phyloP scores from a whole-genome alignment of 2,888 invertebrate genomes.

The Acanthacorydalis orientalis region DNA sequence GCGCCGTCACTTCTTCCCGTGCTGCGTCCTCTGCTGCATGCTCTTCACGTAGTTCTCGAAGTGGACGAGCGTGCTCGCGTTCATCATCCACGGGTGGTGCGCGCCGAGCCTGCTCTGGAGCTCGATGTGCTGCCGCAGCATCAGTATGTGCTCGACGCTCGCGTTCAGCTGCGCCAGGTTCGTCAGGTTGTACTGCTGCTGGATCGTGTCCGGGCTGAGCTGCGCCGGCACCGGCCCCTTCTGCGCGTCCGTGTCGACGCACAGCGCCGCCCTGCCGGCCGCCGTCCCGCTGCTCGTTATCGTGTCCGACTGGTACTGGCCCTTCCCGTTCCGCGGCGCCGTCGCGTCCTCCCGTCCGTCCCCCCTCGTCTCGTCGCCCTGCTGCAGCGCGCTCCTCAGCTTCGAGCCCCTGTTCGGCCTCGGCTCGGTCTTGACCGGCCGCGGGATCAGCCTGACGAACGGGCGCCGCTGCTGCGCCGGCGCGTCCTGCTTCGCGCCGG shows the following conservation, averaged over 20 bases:
- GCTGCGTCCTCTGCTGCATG: conserved; percentile 14
- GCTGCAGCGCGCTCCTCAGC: too few species aligned
- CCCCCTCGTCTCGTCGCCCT: too few species aligned
- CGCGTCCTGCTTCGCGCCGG: background rate
- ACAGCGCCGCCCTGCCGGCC: background rate
- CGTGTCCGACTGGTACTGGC: conserved; percentile 2
- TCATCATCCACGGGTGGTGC: conserved; percentile 17
- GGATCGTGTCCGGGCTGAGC: conserved; percentile 20
- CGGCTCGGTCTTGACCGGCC: too few species aligned
- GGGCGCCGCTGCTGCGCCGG: background rate
- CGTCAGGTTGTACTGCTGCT: conserved; percentile 26
- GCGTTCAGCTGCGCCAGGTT: conserved; percentile 25
- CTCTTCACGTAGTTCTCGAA: conserved; percentile 25
- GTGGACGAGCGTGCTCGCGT: conserved; percentile 19
- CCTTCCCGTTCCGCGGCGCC: background rate
- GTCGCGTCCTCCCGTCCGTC: too few species aligned
- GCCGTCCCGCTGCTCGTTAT: conserved; percentile 1
- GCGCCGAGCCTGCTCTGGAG: conserved; percentile 14
- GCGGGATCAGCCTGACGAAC: too few species aligned
- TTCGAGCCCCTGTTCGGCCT: too few species aligned
- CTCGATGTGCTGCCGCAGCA: conserved; percentile 22
- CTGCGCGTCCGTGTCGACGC: too few species aligned
- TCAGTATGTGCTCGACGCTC: conserved; percentile 25
- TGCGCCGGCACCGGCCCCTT: conserved; percentile 7
- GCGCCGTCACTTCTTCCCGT: too few species aligned